phyloP scores from a whole-genome alignment of 2,113 vertebrate genomes.

The Scopus umbretta region DNA sequence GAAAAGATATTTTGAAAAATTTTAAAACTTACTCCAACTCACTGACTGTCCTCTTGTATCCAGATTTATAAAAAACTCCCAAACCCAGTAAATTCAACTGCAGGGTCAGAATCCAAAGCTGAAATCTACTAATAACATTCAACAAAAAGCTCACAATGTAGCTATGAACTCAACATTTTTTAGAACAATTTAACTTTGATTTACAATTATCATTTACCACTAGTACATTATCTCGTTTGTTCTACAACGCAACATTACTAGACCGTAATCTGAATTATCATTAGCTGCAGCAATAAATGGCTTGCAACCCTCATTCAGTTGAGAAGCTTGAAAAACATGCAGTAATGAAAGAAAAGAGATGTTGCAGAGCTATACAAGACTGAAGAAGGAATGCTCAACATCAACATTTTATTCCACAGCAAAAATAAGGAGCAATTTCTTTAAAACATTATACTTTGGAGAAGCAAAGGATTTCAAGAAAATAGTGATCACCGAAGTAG shows the following conservation, averaged over 20 bases:
- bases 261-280: background rate
- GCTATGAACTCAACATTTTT: background rate
- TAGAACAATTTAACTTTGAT: background rate
- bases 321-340: background rate
- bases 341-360: background rate
- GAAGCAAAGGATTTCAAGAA: background rate
- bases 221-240: background rate
- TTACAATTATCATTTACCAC: background rate
- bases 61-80: background rate
- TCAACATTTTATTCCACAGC: background rate
- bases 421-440: background rate
- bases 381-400: background rate
- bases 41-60: background rate
- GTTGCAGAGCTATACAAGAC: background rate
- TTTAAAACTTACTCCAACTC: background rate
- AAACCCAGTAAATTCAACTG: background rate
- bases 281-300: background rate
- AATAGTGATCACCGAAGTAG: rapidly evolving
- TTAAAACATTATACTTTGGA: background rate
- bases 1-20: conserved; percentile 23
- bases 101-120: background rate
- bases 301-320: background rate
- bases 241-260: background rate
- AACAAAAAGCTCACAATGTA: background rate
- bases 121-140: background rate